These are phyloP conservation scores for Ectropis grisescens DNA, from an alignment of 1,140 invertebrate genomes.

Conservation along the genomic window DNA sequence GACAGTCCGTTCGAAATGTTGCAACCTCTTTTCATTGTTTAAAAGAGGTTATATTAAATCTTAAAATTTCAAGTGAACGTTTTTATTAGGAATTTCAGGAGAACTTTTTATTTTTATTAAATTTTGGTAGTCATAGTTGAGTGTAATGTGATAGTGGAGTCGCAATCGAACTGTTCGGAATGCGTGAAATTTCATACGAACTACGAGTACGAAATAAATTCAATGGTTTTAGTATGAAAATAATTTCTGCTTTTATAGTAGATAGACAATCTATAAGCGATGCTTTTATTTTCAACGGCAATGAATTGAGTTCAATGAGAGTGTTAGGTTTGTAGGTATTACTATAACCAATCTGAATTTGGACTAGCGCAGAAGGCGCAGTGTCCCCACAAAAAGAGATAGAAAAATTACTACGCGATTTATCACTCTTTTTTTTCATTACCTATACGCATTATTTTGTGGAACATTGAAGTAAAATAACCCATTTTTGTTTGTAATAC, in stretches of 20 bases:
- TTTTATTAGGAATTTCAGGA: not conserved
- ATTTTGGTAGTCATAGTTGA: slow-evolving; percentile 1
- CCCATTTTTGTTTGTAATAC: too few relatives aligned
- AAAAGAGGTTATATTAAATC: slow-evolving; percentile 13
- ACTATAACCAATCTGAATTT: too few relatives aligned
- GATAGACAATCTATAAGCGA: too few relatives aligned
- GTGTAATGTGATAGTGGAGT: slow-evolving; percentile 5
- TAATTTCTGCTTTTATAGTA: too few relatives aligned
- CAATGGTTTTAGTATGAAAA: too few relatives aligned
- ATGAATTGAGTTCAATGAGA: too few relatives aligned
- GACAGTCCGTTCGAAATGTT: slow-evolving; percentile 7
- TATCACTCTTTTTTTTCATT: not conserved
- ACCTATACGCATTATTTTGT: not conserved
- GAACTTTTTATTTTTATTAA: not conserved
- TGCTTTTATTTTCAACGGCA: too few relatives aligned
- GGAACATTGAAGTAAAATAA: not conserved
- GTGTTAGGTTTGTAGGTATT: too few relatives aligned
- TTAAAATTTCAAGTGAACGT: not conserved
- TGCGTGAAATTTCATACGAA: too few relatives aligned
- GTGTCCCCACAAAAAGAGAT: not conserved
- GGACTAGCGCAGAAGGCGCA: too few relatives aligned
- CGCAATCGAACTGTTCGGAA: too few relatives aligned
- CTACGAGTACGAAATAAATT: too few relatives aligned
- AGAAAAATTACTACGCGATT: not conserved
- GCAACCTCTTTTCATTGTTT: slow-evolving; percentile 39